Percentiles rank a stretch among this genome's conserved stretches.
phyloP scores from a whole-genome alignment of 2,888 invertebrate genomes.

The Spodoptera picta region DNA sequence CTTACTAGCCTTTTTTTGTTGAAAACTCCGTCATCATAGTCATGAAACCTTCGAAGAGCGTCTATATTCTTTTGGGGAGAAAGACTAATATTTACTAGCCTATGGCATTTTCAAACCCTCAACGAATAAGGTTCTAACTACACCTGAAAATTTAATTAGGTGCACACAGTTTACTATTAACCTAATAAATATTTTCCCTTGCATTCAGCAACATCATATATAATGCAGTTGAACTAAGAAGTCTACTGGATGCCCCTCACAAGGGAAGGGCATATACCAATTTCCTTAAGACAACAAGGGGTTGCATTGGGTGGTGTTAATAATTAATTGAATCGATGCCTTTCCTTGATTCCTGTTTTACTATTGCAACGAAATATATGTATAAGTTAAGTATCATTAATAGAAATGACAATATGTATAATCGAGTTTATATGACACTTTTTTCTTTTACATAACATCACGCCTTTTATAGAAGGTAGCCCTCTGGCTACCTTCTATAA shows the following conservation, averaged over 20 bases:
- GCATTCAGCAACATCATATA: conserved; percentile 43
- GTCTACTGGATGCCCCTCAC: conserved; percentile 73
- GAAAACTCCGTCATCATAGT: no score
- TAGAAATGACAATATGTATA: no score
- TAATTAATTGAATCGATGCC: conserved; percentile 67
- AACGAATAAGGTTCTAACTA: neutral
- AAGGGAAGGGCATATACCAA: conserved; percentile 68
- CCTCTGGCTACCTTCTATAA: no score
- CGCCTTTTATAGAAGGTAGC: no score
- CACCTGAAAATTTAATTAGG: conserved; percentile 24
- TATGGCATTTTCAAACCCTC: neutral
- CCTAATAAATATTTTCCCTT: conserved; percentile 35
- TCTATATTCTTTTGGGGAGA: no score
- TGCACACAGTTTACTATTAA: conserved; percentile 1
- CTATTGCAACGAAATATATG: conserved; percentile 21
- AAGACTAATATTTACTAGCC: no score
- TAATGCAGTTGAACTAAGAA: conserved; percentile 48
- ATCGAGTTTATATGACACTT: no score
- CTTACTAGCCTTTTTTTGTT: no score
- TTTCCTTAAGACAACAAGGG: conserved; percentile 84
- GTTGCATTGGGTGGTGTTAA: conserved; percentile 71
- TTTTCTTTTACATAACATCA: no score
- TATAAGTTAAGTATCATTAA: no score
- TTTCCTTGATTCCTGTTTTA: conserved; percentile 18
- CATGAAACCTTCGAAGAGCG: no score